Conservation (phyloP, 2,797 vertebrate species). For the Mormyrus proboscirostris region DNA sequence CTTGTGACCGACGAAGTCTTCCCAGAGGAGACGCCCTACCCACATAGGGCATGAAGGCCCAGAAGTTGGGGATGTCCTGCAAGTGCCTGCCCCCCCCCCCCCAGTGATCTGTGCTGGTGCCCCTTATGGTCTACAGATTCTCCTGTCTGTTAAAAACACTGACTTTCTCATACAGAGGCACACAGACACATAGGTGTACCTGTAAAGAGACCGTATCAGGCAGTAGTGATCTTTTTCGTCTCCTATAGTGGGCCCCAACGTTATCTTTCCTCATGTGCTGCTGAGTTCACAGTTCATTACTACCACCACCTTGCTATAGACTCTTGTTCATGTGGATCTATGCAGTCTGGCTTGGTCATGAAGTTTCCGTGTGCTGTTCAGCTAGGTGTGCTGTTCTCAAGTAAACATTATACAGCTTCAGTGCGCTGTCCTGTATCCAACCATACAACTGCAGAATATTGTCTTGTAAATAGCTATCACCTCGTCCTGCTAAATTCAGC, state of each 20-base stretch:
- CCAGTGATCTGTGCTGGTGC: not conserved
- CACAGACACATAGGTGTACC: not conserved
- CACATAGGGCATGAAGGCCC: constrained; percentile 52
- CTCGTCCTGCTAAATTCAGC: not conserved
- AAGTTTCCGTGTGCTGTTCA: not conserved
- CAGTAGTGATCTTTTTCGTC: not conserved
- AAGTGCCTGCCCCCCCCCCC: constrained; percentile 49
- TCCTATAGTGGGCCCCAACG: not conserved
- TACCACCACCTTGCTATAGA: not conserved
- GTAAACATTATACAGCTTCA: constrained; percentile 5
- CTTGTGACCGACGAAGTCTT: constrained; percentile 74
- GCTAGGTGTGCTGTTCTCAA: not conserved
- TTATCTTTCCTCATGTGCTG: not conserved
- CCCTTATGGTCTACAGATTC: not conserved
- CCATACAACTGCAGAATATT: not conserved
- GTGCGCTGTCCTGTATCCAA: not conserved
- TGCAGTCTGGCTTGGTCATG: not conserved
- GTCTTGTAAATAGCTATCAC: constrained; percentile 1
- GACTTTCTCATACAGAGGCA: not conserved
- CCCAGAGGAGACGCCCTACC: constrained; percentile 51
- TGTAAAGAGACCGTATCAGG: not conserved
- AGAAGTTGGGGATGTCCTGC: constrained; percentile 35
- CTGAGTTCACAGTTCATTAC: not conserved
- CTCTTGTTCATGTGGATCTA: not conserved
- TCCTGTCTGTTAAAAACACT: not conserved